Evolutionary conservation across 2,797 vertebrate genomes (phyloP).

Genomic region (Lerista edwardsae): DNA sequence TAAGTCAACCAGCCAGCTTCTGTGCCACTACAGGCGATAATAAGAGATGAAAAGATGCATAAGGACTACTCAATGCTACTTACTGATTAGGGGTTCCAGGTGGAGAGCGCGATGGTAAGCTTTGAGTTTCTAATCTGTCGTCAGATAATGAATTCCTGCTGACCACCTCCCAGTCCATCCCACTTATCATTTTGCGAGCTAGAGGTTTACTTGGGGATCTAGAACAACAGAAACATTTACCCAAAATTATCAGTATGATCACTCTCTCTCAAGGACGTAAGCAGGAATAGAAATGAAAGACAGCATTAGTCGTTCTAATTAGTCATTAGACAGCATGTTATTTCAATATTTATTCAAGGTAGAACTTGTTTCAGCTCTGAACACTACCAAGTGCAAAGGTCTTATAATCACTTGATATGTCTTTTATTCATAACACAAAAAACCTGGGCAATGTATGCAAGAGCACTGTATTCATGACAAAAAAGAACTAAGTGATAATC

Average conservation of each 20-base stretch:
- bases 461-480: neutral
- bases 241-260: neutral
- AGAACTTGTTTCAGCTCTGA: neutral
- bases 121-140: conserved; percentile 95
- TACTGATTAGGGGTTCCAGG: conserved; percentile 97
- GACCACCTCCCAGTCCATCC: conserved; percentile 93
- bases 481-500: neutral
- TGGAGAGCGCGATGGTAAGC: conserved; percentile 93
- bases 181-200: conserved; percentile 88
- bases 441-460: neutral
- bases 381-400: neutral
- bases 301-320: neutral
- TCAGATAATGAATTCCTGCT: conserved; percentile 95
- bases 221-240: conserved; percentile 56
- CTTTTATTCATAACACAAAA: neutral
- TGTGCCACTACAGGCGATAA: neutral
- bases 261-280: neutral
- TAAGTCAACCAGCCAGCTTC: neutral
- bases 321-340: too few relatives aligned
- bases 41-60: neutral
- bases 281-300: neutral
- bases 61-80: conserved; percentile 70
- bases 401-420: neutral
- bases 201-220: conserved; percentile 97
- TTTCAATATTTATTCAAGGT: neutral